Conservation (phyloP, 2,113 vertebrate genomes). For the Coptodon rendalli region DNA sequence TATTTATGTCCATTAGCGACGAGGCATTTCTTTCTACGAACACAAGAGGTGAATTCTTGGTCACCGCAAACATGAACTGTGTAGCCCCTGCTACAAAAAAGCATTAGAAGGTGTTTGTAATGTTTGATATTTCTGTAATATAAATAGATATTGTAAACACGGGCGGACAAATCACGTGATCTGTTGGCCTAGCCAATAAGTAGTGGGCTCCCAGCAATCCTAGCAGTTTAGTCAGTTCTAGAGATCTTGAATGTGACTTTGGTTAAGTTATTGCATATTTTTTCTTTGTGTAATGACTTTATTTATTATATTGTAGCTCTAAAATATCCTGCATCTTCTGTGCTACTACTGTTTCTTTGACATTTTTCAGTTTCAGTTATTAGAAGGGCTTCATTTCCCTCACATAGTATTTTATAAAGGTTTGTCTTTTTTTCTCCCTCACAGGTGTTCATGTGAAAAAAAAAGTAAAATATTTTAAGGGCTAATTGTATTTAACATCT, state of each 20-base stretch:
- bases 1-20: neutral
- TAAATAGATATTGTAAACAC: neutral
- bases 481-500: neutral
- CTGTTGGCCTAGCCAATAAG: neutral
- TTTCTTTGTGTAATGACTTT: neutral
- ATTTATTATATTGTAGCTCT: neutral
- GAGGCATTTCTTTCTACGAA: neutral
- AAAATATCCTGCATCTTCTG: neutral
- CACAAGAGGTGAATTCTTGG: neutral
- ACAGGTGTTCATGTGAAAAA: neutral
- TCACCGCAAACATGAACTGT: neutral
- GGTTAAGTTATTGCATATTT: neutral
- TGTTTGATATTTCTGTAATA: neutral
- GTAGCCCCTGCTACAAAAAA: neutral
- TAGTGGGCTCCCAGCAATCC: neutral
- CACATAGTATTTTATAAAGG: neutral
- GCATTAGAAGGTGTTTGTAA: neutral
- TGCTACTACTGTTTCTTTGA: neutral
- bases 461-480: neutral
- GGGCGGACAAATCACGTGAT: neutral
- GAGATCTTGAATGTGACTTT: neutral
- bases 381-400: neutral
- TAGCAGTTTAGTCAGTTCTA: neutral
- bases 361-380: neutral
- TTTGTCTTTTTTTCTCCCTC: neutral